Conservation (phyloP, 2,888 invertebrate genomes). For the Lepidonotus clava region DNA sequence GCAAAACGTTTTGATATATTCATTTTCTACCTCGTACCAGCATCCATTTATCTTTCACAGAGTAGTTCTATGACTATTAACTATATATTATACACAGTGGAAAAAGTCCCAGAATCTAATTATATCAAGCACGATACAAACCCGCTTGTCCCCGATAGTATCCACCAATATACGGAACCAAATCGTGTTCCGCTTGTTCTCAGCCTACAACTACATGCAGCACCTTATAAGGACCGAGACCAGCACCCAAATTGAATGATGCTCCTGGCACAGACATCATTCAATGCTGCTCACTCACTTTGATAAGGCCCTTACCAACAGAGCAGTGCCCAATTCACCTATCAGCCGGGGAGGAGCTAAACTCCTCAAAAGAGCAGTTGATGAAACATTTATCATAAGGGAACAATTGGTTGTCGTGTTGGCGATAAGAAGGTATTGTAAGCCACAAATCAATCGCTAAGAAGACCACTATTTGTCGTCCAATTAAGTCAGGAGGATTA, state of each 20-base stretch:
- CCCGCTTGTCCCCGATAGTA: too few species aligned
- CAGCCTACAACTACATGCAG: not conserved
- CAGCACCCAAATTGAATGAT: not conserved
- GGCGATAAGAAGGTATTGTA: constrained; percentile 42
- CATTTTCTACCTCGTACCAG: too few species aligned
- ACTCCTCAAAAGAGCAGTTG: constrained; percentile 41
- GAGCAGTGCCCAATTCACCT: not conserved
- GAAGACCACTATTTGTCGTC: constrained; percentile 41
- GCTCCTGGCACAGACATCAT: not conserved
- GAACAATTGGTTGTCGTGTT: constrained; percentile 50
- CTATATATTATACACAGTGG: too few species aligned
- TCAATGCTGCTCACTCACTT: not conserved
- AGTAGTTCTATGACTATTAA: too few species aligned
- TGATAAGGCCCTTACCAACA: not conserved
- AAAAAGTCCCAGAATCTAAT: too few species aligned
- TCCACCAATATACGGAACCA: too few species aligned
- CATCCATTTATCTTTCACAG: too few species aligned
- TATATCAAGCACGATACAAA: too few species aligned
- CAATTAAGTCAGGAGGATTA: constrained; percentile 20
- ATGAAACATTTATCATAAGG: constrained; percentile 42
- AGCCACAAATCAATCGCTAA: constrained; percentile 47
- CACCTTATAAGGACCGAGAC: not conserved
- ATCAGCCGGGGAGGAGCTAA: constrained; percentile 22
- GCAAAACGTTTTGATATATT: too few species aligned
- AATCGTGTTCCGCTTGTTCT: too few species aligned